Percentiles rank a stretch among this genome's conserved stretches.
phyloP scores from a whole-genome alignment of 2,888 invertebrate genomes.

The Caradrina kadenii region DNA sequence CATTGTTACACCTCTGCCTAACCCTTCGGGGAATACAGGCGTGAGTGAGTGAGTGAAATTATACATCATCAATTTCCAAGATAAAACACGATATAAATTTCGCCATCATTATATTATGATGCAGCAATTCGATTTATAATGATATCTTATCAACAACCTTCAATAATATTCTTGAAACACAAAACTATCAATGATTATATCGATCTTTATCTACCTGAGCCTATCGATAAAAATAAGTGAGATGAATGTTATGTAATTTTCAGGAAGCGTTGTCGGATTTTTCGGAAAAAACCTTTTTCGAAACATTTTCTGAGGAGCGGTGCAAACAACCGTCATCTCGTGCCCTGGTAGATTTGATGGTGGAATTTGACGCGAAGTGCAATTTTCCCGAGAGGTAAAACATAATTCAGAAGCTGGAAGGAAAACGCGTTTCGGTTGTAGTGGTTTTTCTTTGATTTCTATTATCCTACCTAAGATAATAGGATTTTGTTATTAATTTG shows the following conservation, averaged over 20 bases:
- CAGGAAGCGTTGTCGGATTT: conserved; percentile 75
- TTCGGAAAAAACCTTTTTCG: conserved; percentile 87
- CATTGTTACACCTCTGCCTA: no score
- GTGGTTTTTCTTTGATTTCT: neutral
- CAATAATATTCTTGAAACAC: neutral
- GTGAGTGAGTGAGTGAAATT: no score
- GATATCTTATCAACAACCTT: neutral
- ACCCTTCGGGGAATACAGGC: no score
- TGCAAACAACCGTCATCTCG: conserved; percentile 90
- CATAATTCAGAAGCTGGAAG: neutral
- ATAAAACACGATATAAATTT: neutral
- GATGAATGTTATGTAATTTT: conserved; percentile 24
- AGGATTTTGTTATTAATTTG: no score
- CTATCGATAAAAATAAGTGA: no score
- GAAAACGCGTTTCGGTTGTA: neutral
- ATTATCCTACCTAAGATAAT: neutral
- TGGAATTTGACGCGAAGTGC: conserved; percentile 89
- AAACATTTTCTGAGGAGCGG: conserved; percentile 88
- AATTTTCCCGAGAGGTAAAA: conserved; percentile 90
- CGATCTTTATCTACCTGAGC: no score
- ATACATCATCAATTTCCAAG: no score
- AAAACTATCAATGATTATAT: neutral
- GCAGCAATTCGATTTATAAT: neutral
- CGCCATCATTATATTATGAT: neutral
- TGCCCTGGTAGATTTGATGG: conserved; percentile 92